A percentile compares a stretch with the other conserved stretches of the same genome.
Evolutionary conservation across 2,888 invertebrate genomes (phyloP).

Genomic region (Lottia scabra): DNA sequence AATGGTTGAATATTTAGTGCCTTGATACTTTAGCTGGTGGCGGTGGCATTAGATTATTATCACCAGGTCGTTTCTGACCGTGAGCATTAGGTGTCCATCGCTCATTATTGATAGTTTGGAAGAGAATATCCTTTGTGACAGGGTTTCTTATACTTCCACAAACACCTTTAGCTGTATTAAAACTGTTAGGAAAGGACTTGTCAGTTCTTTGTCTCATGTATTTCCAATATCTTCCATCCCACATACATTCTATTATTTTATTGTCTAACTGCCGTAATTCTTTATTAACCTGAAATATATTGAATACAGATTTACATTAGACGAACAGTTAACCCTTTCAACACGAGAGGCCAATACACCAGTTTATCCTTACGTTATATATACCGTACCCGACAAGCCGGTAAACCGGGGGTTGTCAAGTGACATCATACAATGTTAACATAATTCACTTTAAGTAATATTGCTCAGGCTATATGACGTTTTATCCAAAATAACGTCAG

Average conservation of each 20-base stretch:
- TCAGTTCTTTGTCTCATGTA: slow-evolving; percentile 96
- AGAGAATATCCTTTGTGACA: slow-evolving; percentile 84
- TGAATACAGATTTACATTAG: no score
- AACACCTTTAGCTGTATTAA: slow-evolving; percentile 87
- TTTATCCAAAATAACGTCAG: no score
- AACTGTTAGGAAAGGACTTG: slow-evolving; percentile 95
- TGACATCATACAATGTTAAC: no score
- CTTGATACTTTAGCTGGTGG: slow-evolving; percentile 26
- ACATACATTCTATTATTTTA: slow-evolving; percentile 96
- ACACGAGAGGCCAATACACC: no score
- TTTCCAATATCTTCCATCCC: slow-evolving; percentile 81
- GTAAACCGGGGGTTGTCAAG: no score
- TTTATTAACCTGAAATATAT: slow-evolving; percentile 74
- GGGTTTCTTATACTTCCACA: slow-evolving; percentile 85
- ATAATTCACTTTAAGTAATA: no score
- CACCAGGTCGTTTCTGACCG: slow-evolving; percentile 12
- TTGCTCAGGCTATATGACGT: no score
- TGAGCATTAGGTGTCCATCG: slow-evolving; percentile 38
- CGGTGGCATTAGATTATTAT: slow-evolving; percentile 33
- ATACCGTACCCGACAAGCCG: no score
- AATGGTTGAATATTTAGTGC: slow-evolving; percentile 12
- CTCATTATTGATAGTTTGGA: slow-evolving; percentile 71
- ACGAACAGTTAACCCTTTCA: no score
- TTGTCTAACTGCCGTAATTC: slow-evolving; percentile 83
- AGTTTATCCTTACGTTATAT: no score